Evolutionary conservation across 2,888 invertebrate species (phyloP).

Genomic region (Tupiocoris notatus): DNA sequence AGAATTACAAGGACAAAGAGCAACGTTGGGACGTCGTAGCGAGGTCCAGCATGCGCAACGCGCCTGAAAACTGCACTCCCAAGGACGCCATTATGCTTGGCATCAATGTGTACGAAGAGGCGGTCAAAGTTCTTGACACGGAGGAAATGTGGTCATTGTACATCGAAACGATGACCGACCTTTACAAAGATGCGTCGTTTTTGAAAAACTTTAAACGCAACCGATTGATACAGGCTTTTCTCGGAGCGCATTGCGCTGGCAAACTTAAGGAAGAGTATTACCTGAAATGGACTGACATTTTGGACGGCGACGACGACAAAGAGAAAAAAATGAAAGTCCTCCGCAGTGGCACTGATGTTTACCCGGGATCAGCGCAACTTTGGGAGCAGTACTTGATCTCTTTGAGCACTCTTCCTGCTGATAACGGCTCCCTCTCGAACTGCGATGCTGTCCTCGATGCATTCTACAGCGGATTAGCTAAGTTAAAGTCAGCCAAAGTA

Average conservation of each 20-base stretch:
- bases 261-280: slow-evolving; percentile 58
- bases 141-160: slow-evolving; percentile 61
- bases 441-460: slow-evolving; percentile 10
- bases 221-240: slow-evolving; percentile 57
- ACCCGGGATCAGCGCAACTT: slow-evolving; percentile 57
- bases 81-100: slow-evolving; percentile 51
- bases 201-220: slow-evolving; percentile 58
- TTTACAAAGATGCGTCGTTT: slow-evolving; percentile 56
- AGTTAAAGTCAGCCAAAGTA: background rate
- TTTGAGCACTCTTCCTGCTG: background rate
- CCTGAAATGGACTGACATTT: slow-evolving; percentile 47
- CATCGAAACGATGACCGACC: slow-evolving; percentile 60
- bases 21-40: slow-evolving; percentile 30
- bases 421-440: background rate
- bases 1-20: slow-evolving; percentile 27
- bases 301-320: slow-evolving; percentile 14
- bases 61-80: background rate
- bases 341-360: slow-evolving; percentile 56
- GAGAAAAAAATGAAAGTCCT: slow-evolving; percentile 46
- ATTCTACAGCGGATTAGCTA: slow-evolving; percentile 11
- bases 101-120: slow-evolving; percentile 57
- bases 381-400: slow-evolving; percentile 53
- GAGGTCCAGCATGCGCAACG: background rate
- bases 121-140: slow-evolving; percentile 57
- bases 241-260: slow-evolving; percentile 57